phyloP scores from a whole-genome alignment of 2,113 vertebrate species.

The Gambusia holbrooki region DNA sequence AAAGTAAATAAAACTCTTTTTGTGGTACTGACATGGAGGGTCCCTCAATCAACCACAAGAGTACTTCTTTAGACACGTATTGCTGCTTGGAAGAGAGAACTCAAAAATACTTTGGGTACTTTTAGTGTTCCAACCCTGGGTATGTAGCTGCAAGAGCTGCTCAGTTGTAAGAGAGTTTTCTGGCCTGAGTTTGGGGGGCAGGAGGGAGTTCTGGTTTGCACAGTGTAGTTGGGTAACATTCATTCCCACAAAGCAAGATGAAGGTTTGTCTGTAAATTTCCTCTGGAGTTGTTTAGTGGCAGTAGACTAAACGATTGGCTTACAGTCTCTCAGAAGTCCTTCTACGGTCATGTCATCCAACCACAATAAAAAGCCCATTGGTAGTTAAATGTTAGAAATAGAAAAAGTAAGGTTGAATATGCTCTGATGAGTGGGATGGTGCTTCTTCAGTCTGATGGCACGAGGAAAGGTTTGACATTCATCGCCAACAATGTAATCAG shows the following conservation, averaged over 20 bases:
- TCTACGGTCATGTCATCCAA: background rate
- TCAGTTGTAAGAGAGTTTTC: conserved; percentile 14
- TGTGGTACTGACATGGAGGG: conserved; percentile 36
- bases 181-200: conserved; percentile 16
- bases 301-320: background rate
- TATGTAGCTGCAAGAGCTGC: conserved; percentile 1
- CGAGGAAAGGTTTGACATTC: background rate
- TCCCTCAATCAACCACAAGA: conserved; percentile 35
- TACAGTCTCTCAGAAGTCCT: background rate
- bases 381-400: background rate
- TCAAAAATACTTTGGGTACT: background rate
- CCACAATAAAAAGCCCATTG: conserved; percentile 1
- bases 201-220: conserved; percentile 5
- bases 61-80: conserved; percentile 5
- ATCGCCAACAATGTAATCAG: background rate
- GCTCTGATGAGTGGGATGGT: no score
- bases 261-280: background rate
- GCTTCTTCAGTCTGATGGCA: background rate
- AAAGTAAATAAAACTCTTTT: conserved; percentile 48
- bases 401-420: background rate
- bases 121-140: conserved; percentile 20
- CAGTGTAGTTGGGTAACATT: conserved; percentile 24
- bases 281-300: background rate
- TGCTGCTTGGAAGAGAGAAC: background rate
- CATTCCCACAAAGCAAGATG: background rate